phyloP scores from a whole-genome alignment of 2,888 invertebrate genomes.

The Tortrix viridana region DNA sequence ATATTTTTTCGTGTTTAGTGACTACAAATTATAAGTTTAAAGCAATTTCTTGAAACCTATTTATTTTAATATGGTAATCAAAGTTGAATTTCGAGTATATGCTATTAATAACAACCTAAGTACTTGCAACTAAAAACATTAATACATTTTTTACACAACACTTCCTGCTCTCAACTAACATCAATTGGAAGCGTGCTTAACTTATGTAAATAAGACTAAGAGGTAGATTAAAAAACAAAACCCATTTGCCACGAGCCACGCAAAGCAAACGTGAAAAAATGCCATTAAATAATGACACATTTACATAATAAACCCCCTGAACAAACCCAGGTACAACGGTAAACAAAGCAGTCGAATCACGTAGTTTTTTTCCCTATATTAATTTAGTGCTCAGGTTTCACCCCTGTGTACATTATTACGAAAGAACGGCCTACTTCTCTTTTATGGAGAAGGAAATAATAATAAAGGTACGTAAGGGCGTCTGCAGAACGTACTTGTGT shows the following conservation, averaged over 20 bases:
- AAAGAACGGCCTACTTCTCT: constrained; percentile 67
- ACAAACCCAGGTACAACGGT: constrained; percentile 72
- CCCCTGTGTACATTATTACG: constrained; percentile 62
- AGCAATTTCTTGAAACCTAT: no score
- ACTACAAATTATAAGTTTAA: no score
- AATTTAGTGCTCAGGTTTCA: constrained; percentile 80
- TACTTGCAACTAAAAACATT: not conserved
- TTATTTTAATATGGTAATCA: no score
- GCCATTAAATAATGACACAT: constrained; percentile 67
- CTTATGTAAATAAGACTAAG: constrained; percentile 30
- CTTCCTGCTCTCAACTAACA: constrained; percentile 20
- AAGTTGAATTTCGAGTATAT: no score
- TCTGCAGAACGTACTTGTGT: constrained; percentile 75
- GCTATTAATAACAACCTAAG: not conserved
- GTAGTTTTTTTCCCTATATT: constrained; percentile 75
- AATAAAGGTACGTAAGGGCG: constrained; percentile 76
- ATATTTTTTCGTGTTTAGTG: no score
- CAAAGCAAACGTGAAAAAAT: constrained; percentile 69
- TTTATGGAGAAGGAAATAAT: constrained; percentile 75
- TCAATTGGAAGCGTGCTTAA: constrained; percentile 22
- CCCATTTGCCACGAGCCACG: constrained; percentile 78
- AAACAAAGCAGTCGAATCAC: constrained; percentile 74
- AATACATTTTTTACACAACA: not conserved
- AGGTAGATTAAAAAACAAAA: constrained; percentile 52
- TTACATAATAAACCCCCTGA: constrained; percentile 79